Base-by-base conservation (phyloP, 2,888 invertebrate species). In the Carcina quercana region DNA sequence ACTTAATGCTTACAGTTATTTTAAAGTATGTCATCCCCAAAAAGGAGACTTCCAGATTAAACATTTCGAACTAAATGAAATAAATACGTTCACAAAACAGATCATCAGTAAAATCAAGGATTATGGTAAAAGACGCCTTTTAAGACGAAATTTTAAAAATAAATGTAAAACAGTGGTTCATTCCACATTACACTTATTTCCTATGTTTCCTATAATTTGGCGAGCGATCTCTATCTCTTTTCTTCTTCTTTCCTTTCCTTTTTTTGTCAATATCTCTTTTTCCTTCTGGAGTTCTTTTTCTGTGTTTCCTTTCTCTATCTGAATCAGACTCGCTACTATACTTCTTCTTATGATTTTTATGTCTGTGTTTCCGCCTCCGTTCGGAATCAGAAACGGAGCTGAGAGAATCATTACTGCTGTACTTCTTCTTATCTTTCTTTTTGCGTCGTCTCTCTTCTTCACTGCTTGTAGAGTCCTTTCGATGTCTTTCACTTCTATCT, bases 201-300 rank as follows among this genome's bases (percentile, higher is more conserved):
- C 66, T 79, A 65, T 82, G 69, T 47, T 83, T 86, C 45, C 70
- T 76, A 53, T 76, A 79, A 43, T 86, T 80, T 11, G 80, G 75
- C 1, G 85, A 84, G 10, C 86, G 75, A 53, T 82, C 86, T 45
- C 83, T 72, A 35, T 87, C 83, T 35, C 78, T 69, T 43, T 70
- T 80, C 61, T 76, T 86, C 53, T 87, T 86, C 39, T 85, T 84
- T 2, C 87, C 87, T 50, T 86, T 87, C 35, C 87, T 73, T 44
- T 86, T 87, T 47, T 85, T 87, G 46, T 85, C 86, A 44, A 78
- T 86, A 43, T 86, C 87, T 47, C 75, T 74, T 41, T 69, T 70
- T 0, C 61, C 72, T 43, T 80, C 78, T 2, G 70, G 53, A 2
- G 72, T 69, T 35, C 56, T 61, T 44, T 66, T 74, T 39, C 66